A percentile compares a stretch with the other conserved stretches of the same genome.
Conservation (phyloP, 2,113 vertebrate genomes). For the Macaca fascicularis region DNA sequence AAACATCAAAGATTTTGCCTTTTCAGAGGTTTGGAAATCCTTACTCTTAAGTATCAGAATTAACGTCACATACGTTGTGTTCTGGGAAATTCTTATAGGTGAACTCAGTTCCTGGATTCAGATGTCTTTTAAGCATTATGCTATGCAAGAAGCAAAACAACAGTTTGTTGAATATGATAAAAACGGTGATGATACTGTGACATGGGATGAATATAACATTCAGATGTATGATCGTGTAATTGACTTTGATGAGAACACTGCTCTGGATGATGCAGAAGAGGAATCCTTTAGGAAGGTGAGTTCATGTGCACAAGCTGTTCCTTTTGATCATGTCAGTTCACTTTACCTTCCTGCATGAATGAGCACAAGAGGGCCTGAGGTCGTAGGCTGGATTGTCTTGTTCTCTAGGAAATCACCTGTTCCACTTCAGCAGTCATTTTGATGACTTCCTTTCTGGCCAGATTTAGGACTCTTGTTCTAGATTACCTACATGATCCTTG, state of each 20-base stretch:
- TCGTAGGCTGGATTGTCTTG: neutral
- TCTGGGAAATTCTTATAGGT: slow-evolving; percentile 82
- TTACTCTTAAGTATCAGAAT: neutral
- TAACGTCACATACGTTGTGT: neutral
- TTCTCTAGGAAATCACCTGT: neutral
- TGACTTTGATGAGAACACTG: slow-evolving; percentile 87
- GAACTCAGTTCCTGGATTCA: slow-evolving; percentile 97
- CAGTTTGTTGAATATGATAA: slow-evolving; percentile 92
- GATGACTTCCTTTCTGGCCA: slow-evolving; percentile 2
- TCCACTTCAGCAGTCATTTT: neutral
- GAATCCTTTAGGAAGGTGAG: slow-evolving; percentile 94
- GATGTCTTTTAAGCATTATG: slow-evolving; percentile 94
- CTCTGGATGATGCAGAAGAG: slow-evolving; percentile 92
- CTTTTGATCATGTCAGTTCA: neutral
- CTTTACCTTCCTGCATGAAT: neutral
- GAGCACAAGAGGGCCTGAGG: neutral
- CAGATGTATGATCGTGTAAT: slow-evolving; percentile 91
- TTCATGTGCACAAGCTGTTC: neutral
- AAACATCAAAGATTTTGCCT: neutral
- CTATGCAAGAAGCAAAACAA: slow-evolving; percentile 93
- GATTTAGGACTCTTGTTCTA: neutral
- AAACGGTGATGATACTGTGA: slow-evolving; percentile 88
- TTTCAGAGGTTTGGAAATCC: slow-evolving; percentile 11
- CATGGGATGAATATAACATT: slow-evolving; percentile 95
- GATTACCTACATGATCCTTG: neutral